A percentile compares a stretch with the other conserved stretches of the same genome.
phyloP scores from a whole-genome alignment of 2,797 vertebrate species.

The Thripadectes ignobilis region DNA sequence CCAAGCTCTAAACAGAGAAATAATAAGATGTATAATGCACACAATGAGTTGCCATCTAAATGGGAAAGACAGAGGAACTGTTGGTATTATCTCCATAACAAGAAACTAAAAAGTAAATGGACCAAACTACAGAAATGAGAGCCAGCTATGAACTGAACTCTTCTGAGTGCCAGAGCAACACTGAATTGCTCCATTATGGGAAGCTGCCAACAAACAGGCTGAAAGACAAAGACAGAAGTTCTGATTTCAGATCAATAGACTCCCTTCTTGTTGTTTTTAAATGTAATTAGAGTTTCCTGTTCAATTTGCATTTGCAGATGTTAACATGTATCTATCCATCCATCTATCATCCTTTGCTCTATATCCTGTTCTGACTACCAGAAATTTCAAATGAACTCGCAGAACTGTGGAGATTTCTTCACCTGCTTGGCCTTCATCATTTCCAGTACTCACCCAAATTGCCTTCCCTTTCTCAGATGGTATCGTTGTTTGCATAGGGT shows the following conservation, averaged over 20 bases:
- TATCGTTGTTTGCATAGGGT: background rate
- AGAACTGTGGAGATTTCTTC: background rate
- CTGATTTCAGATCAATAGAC: background rate
- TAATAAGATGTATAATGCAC: background rate
- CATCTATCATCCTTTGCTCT: background rate
- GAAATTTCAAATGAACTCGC: background rate
- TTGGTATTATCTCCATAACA: background rate
- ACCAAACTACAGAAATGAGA: background rate
- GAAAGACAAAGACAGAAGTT: background rate
- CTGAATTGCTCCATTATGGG: background rate
- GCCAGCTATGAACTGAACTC: background rate
- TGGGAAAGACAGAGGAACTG: background rate
- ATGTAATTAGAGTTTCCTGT: background rate
- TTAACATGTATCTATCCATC: background rate
- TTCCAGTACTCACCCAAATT: background rate
- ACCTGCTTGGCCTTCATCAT: background rate
- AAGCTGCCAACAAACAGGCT: background rate
- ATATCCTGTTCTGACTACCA: background rate
- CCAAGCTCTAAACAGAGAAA: background rate
- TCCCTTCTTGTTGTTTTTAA: background rate
- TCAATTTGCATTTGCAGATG: background rate
- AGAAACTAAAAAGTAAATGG: background rate
- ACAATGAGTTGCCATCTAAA: background rate
- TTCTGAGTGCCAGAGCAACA: background rate
- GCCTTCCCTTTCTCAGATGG: background rate